These are phyloP conservation scores for Percopsis omiscomaycus DNA, from an alignment of 2,797 vertebrate species.

Conservation along the genomic window DNA sequence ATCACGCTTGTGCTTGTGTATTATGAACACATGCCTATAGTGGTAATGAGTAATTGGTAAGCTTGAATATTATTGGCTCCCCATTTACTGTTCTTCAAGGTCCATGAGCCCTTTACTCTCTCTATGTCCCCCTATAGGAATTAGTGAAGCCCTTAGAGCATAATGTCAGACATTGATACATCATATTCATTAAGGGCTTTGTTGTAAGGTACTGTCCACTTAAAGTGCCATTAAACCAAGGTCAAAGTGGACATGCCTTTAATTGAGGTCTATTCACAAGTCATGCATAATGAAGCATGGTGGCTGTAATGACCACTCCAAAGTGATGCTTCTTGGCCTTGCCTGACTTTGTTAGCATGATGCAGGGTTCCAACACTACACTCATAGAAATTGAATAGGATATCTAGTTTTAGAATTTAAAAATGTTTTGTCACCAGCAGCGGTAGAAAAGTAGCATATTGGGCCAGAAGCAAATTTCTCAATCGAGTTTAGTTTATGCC, in stretches of 20 bases:
- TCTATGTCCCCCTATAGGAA: slow-evolving; percentile 27
- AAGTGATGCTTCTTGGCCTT: slow-evolving; percentile 48
- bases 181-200: slow-evolving; percentile 39
- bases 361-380: slow-evolving; percentile 14
- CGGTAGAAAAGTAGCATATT: too few relatives aligned
- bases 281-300: slow-evolving; percentile 65
- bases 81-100: slow-evolving; percentile 36
- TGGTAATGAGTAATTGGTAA: slow-evolving; percentile 29
- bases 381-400: not conserved
- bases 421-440: not conserved
- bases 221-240: slow-evolving; percentile 61
- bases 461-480: too few relatives aligned
- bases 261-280: slow-evolving; percentile 55
- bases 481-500: too few relatives aligned
- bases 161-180: slow-evolving; percentile 37
- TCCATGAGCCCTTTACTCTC: slow-evolving; percentile 40
- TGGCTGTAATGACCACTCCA: slow-evolving; percentile 53
- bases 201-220: slow-evolving; percentile 52
- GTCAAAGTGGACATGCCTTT: slow-evolving; percentile 56
- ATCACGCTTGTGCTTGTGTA: slow-evolving; percentile 5
- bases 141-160: slow-evolving; percentile 41
- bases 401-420: slow-evolving; percentile 4
- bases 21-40: slow-evolving; percentile 29
- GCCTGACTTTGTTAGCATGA: slow-evolving; percentile 39
- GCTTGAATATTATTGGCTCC: slow-evolving; percentile 41